phyloP scores from a whole-genome alignment of 1,140 invertebrate species.

The Physella acuta region DNA sequence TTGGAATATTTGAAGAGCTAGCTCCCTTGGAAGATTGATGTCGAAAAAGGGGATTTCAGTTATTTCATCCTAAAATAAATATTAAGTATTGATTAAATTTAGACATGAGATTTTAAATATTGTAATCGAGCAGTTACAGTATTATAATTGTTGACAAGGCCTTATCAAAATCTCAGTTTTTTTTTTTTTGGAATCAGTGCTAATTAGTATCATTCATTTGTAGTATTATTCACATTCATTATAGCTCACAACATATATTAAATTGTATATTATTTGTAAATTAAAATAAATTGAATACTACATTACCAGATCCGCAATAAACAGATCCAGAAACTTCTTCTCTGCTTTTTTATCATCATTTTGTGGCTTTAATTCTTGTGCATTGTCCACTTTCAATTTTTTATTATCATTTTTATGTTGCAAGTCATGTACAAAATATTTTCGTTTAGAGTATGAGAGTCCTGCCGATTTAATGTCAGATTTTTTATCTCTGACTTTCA shows the following conservation, averaged over 20 bases:
- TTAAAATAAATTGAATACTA: background rate
- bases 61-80: conserved; percentile 55
- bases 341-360: background rate
- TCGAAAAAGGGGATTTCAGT: conserved; percentile 60
- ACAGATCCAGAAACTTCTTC: background rate
- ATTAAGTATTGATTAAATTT: no score
- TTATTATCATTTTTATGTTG: background rate
- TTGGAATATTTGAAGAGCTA: conserved; percentile 55
- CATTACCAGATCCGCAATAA: conserved; percentile 18
- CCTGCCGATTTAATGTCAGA: background rate
- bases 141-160: no score
- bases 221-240: no score
- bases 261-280: no score
- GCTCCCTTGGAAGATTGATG: conserved; percentile 47
- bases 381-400: background rate
- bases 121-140: no score
- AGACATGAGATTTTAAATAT: no score
- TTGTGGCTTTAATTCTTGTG: background rate
- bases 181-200: no score
- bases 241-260: no score
- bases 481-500: no score
- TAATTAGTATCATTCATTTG: no score
- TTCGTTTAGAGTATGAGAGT: background rate
- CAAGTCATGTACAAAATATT: conserved; percentile 6
- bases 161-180: no score